Base-by-base conservation (phyloP, 2,113 vertebrate species). In the Pomatorhinus ruficollis region DNA sequence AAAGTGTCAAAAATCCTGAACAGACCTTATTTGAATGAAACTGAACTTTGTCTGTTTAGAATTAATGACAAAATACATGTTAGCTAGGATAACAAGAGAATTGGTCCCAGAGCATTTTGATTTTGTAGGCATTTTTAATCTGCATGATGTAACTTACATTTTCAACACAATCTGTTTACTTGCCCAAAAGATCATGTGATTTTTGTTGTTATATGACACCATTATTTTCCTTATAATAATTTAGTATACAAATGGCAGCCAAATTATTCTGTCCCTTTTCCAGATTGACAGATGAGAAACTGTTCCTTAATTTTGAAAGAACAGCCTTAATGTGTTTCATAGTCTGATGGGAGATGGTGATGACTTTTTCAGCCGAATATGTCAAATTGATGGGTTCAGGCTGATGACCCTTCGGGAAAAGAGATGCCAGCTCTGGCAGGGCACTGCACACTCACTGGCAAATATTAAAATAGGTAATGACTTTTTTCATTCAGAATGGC, bases 221-320 rank as follows among this genome's bases (percentile, higher is more conserved):
- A 60, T 54, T 94, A 69, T 69, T 89, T 37, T 80, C 70, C 59
- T 69, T 74, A 68, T 42, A 71, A 82, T 93, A 95, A 95, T 93
- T 93, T 78, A 93, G 52, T 69, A 18, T 42, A 93, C 83, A 97
- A 90, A 71, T 88, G 75, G 74, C 74, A 91, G 93, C 84, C 95
- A 96, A 96, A 96, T 96, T 95, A 93, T 90, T 94, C 95, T 96
- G 94, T 96, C 93, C 94, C 61, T 95, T 96, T 79, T 95, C 93
- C 91, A 96, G 93, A 92, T 42, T 94, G 95, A 95, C 83, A 96
- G 94, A 95, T 88, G 82, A 89, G 76, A 88, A 82, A 93, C 61
- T 75, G 57, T 64, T 96, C 68, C 68, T 97, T 96, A 89, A 90
- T 97, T 93, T 80, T 90, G 91, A 96, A 95, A 97, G 81, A 96